A percentile compares a stretch with the other conserved stretches of the same genome.
phyloP scores from a whole-genome alignment of 2,113 vertebrate species.

The Antidorcas marsupialis region DNA sequence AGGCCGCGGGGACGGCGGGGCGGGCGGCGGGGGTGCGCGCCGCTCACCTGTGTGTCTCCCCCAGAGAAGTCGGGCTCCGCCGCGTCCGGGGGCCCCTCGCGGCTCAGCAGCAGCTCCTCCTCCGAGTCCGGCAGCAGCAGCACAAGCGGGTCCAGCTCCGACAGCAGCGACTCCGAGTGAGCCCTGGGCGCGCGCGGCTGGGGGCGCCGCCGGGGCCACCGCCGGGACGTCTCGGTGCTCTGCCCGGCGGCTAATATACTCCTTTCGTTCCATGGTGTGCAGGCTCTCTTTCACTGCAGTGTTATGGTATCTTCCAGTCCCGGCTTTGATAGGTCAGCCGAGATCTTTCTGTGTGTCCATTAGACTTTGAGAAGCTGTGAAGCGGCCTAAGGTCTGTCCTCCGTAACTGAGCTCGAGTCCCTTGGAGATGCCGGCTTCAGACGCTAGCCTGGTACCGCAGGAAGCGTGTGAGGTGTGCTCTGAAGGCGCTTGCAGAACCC shows the following conservation, averaged over 20 bases:
- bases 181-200: neutral
- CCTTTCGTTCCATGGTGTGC: conserved; percentile 68
- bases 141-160: conserved; percentile 89
- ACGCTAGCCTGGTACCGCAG: conserved; percentile 54
- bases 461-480: conserved; percentile 16
- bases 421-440: conserved; percentile 28
- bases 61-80: conserved; percentile 86
- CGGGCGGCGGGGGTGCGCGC: accelerated
- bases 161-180: conserved; percentile 90
- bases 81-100: conserved; percentile 85
- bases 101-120: conserved; percentile 87
- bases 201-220: neutral
- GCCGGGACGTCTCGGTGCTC: conserved; percentile 27
- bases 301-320: conserved; percentile 70
- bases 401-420: neutral
- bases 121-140: conserved; percentile 89
- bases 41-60: neutral
- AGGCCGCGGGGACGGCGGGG: accelerated
- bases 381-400: conserved; percentile 71
- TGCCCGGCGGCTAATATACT: conserved; percentile 57
- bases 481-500: conserved; percentile 2
- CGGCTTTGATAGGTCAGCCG: conserved; percentile 70
- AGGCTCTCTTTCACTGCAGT: conserved; percentile 72
- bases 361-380: conserved; percentile 69
- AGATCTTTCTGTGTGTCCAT: conserved; percentile 58